A percentile compares a stretch with the other conserved stretches of the same genome.
These are phyloP conservation scores for Orthosia incerta DNA, from an alignment of 2,888 invertebrate species.

Conservation along the genomic window DNA sequence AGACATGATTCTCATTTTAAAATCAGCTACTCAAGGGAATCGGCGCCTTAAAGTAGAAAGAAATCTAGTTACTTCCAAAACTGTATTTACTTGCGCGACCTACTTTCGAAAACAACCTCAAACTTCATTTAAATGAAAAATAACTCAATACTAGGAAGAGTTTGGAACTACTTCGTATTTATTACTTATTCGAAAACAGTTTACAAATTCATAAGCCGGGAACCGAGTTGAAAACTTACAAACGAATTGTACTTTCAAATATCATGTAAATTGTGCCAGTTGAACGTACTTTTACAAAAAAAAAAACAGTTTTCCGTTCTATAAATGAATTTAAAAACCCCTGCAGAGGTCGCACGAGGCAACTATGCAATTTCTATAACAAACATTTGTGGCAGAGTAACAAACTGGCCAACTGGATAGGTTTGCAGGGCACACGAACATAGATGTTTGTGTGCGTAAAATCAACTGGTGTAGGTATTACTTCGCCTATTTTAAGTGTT, in stretches of 20 bases:
- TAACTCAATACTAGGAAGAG: conserved; percentile 9
- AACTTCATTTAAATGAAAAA: conserved; percentile 39
- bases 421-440: no score
- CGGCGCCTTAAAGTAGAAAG: not conserved
- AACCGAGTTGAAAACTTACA: conserved; percentile 37
- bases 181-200: conserved; percentile 33
- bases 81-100: not conserved
- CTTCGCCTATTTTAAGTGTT: no score
- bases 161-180: conserved; percentile 27
- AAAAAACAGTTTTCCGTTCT: not conserved
- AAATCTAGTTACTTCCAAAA: not conserved
- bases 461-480: no score
- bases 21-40: no score
- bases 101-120: conserved; percentile 8
- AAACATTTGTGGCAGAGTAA: no score
- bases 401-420: no score
- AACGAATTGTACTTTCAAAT: conserved; percentile 34
- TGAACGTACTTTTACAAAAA: conserved; percentile 1
- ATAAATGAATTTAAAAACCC: not conserved
- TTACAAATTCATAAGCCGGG: conserved; percentile 33
- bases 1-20: no score
- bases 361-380: no score
- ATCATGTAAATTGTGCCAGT: conserved; percentile 22
- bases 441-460: no score
- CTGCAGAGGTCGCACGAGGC: no score